Conservation (phyloP, 2,797 vertebrate genomes). For the Mus minutoides region DNA sequence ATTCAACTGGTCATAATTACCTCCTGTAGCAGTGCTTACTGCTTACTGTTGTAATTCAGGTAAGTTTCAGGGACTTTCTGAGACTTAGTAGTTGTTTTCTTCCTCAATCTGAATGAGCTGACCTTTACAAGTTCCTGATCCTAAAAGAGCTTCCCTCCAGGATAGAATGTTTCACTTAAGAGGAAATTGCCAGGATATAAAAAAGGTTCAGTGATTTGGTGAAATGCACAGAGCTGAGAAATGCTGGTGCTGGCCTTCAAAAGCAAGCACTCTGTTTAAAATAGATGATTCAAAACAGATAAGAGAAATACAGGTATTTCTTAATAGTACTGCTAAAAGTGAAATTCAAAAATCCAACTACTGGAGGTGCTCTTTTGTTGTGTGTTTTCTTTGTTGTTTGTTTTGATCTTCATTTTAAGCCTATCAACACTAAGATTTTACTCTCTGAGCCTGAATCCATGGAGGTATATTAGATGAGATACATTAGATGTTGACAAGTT, state of each 20-base stretch:
- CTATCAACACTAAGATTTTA: slow-evolving; percentile 36
- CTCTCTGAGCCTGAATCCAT: neutral
- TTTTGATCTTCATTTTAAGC: neutral
- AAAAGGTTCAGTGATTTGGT: neutral
- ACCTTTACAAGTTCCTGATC: neutral
- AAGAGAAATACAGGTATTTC: neutral
- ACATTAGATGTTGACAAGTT: neutral
- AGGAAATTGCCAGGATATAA: neutral
- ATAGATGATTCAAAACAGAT: neutral
- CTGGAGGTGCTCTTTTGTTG: neutral
- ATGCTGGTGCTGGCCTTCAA: neutral
- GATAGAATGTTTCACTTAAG: neutral
- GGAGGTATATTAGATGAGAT: neutral
- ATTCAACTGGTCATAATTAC: neutral
- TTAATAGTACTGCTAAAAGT: neutral
- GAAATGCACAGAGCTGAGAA: neutral
- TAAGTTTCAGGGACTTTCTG: neutral
- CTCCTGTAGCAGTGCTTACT: neutral
- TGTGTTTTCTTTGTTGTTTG: neutral
- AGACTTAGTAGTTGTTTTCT: neutral
- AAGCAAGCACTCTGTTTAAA: slow-evolving; percentile 28
- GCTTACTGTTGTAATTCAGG: neutral
- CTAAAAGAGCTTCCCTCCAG: neutral
- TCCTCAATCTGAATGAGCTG: neutral
- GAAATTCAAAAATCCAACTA: neutral